A percentile compares a stretch with the other conserved stretches of the same genome.
These are phyloP conservation scores for Rhimphoctona megacephalus DNA, from an alignment of 2,888 invertebrate genomes.

Conservation along the genomic window DNA sequence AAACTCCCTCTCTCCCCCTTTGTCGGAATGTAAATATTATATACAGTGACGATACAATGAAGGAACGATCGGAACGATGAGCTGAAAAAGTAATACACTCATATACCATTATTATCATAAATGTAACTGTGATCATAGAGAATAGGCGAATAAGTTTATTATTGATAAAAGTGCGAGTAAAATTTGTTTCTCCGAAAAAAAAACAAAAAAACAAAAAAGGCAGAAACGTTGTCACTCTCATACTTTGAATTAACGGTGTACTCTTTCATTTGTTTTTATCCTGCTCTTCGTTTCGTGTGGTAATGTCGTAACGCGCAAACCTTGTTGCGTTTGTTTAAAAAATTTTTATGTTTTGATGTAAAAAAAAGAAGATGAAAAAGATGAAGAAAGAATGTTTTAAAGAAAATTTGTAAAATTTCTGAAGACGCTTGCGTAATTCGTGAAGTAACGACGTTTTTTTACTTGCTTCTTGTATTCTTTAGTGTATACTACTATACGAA, in stretches of 20 bases:
- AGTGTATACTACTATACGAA: conserved; percentile 69
- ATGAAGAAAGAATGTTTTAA: conserved; percentile 33
- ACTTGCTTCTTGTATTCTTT: conserved; percentile 82
- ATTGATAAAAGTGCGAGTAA: conserved; percentile 60
- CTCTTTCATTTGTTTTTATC: conserved; percentile 31
- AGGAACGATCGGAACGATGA: conserved; percentile 68
- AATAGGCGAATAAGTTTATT: conserved; percentile 82
- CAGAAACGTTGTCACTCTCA: conserved; percentile 59
- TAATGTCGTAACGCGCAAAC: conserved; percentile 70
- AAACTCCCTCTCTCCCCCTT: background rate
- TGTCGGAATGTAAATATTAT: conserved; percentile 79
- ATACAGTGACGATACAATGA: conserved; percentile 76
- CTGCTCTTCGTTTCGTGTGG: conserved; percentile 46
- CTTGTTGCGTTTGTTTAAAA: conserved; percentile 45
- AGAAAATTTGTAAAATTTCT: conserved; percentile 61
- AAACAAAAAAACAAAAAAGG: background rate
- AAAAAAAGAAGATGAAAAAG: conserved; percentile 22
- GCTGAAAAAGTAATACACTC: conserved; percentile 78
- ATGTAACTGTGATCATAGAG: conserved; percentile 84
- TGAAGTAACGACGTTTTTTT: conserved; percentile 78
- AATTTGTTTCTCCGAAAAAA: conserved; percentile 48
- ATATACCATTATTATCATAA: conserved; percentile 80
- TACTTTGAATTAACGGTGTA: conserved; percentile 53
- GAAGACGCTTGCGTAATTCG: conserved; percentile 73
- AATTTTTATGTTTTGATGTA: conserved; percentile 51